Conservation (phyloP, 2,113 vertebrate genomes). For the Xenopus borealis region DNA sequence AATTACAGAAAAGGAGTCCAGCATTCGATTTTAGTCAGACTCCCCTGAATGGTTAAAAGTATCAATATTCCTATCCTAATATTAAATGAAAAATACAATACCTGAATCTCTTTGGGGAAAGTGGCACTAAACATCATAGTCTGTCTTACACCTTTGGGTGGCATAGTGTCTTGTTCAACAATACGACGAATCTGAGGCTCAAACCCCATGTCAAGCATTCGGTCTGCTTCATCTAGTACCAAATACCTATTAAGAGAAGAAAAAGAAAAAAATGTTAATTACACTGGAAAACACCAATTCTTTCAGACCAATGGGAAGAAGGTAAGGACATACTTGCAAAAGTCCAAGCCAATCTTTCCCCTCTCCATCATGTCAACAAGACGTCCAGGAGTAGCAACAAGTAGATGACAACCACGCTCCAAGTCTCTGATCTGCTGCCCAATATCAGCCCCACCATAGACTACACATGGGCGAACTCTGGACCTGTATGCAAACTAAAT, state of each 20-base stretch:
- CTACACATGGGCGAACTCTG: conserved; percentile 91
- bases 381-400: conserved; percentile 94
- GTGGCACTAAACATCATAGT: conserved; percentile 99
- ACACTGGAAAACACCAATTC: no score
- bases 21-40: no score
- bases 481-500: conserved; percentile 91
- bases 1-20: no score
- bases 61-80: no score
- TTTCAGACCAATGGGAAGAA: no score
- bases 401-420: conserved; percentile 91
- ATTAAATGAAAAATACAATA: conserved; percentile 48
- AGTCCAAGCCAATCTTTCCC: conserved; percentile 94
- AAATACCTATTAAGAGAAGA: conserved; percentile 74
- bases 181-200: conserved; percentile 97
- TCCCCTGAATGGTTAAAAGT: no score
- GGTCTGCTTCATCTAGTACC: conserved; percentile 94
- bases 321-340: conserved; percentile 79
- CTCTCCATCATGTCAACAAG: conserved; percentile 99
- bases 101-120: conserved; percentile 99
- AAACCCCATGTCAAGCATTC: conserved; percentile 99
- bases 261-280: no score
- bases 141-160: conserved; percentile 87
- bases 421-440: conserved; percentile 95
- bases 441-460: conserved; percentile 95
- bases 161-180: conserved; percentile 97